Evolutionary conservation across 2,113 vertebrate genomes (phyloP).

Genomic region (Psilopsiagon aurifrons): DNA sequence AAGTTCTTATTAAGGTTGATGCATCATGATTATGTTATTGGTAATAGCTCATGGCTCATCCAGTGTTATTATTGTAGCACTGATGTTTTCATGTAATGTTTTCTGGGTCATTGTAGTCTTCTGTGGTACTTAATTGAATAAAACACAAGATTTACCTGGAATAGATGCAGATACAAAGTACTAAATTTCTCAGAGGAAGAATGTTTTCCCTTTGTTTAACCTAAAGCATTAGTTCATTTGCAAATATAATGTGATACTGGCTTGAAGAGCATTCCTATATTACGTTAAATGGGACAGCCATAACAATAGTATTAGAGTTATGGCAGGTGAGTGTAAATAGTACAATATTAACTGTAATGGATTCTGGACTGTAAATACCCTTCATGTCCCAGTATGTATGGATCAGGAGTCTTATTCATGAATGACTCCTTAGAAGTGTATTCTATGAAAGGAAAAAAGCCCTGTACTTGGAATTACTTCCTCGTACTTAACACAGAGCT

Average conservation of each 20-base stretch:
- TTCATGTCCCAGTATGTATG: background rate
- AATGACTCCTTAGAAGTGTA: background rate
- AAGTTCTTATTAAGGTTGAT: background rate
- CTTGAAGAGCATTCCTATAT: slow-evolving; percentile 33
- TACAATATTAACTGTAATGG: slow-evolving; percentile 7
- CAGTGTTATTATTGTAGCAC: background rate
- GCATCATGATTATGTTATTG: background rate
- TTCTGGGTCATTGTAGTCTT: slow-evolving; percentile 30
- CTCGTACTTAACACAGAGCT: background rate
- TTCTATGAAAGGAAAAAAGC: background rate
- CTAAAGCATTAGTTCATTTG: slow-evolving; percentile 38
- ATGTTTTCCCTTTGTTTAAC: slow-evolving; percentile 42
- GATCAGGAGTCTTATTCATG: background rate
- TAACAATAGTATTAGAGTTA: slow-evolving; percentile 30
- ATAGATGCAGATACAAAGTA: background rate
- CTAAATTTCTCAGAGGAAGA: slow-evolving; percentile 50
- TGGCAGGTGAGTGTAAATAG: slow-evolving; percentile 4
- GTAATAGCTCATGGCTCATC: slow-evolving; percentile 7
- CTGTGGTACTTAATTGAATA: slow-evolving; percentile 52
- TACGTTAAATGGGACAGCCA: slow-evolving; percentile 7
- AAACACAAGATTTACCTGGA: slow-evolving; percentile 9
- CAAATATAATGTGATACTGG: slow-evolving; percentile 40
- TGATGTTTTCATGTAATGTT: slow-evolving; percentile 16
- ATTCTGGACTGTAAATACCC: background rate
- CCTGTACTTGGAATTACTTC: background rate